A percentile compares a stretch with the other conserved stretches of the same genome.
Conservation (phyloP, 2,888 invertebrate genomes). For the Drosophila quinaria region DNA sequence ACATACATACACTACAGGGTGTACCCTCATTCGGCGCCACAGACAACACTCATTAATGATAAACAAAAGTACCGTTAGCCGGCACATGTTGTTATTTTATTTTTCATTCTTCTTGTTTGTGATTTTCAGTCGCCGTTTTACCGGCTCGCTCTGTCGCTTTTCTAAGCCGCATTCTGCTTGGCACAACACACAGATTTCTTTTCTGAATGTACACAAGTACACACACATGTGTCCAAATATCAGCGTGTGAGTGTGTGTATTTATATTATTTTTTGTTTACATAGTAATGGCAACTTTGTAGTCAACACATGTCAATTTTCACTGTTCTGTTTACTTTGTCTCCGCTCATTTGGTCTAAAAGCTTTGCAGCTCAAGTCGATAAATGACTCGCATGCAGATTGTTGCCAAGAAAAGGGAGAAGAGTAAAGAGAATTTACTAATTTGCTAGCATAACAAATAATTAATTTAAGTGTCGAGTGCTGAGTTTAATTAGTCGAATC, state of each 20-base stretch:
- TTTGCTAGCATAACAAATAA: constrained; percentile 46
- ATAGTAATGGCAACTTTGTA: constrained; percentile 43
- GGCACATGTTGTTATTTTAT: constrained; percentile 50
- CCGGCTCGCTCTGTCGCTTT: constrained; percentile 53
- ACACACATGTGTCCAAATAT: constrained; percentile 9
- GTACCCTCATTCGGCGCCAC: constrained; percentile 8
- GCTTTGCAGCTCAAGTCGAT: constrained; percentile 19
- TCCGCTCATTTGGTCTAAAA: constrained; percentile 38
- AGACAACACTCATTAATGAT: constrained; percentile 52
- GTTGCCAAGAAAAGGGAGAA: not conserved
- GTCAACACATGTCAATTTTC: constrained; percentile 61
- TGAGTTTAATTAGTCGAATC: constrained; percentile 14
- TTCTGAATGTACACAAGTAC: constrained; percentile 25
- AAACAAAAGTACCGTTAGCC: constrained; percentile 66
- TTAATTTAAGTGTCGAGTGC: constrained; percentile 21
- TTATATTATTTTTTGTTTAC: constrained; percentile 21
- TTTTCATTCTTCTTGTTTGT: constrained; percentile 31
- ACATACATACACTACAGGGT: not conserved
- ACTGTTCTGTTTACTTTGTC: constrained; percentile 42
- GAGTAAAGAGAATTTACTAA: constrained; percentile 41
- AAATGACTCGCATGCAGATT: constrained; percentile 26
- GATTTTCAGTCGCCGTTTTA: constrained; percentile 35
- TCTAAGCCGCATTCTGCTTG: constrained; percentile 47
- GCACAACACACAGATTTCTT: constrained; percentile 39
- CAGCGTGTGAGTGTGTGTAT: constrained; percentile 2